Conservation (phyloP, 2,113 vertebrate species). For the Equus przewalskii region DNA sequence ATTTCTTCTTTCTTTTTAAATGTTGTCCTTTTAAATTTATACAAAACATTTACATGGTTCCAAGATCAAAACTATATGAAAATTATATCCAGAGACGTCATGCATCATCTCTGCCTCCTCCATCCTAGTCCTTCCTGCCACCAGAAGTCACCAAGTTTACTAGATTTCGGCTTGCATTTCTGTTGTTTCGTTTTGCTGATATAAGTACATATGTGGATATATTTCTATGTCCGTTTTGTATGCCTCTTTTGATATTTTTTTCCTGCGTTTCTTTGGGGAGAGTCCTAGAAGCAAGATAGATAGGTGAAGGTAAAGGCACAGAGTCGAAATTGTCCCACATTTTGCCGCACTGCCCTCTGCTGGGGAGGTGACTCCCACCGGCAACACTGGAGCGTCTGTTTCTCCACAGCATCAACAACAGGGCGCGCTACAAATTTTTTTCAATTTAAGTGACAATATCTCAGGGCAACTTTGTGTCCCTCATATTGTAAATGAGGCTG, state of each 20-base stretch:
- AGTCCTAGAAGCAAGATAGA: no score
- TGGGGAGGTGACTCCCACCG: no score
- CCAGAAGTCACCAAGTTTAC: no score
- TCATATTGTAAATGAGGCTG: neutral
- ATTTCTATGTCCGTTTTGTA: fast-evolving
- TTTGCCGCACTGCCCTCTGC: fast-evolving
- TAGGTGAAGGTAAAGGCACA: fast-evolving
- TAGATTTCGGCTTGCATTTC: neutral
- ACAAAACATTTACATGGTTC: neutral
- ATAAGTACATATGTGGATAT: fast-evolving
- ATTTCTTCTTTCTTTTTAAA: neutral
- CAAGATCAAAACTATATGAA: neutral
- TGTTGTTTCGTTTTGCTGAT: no score
- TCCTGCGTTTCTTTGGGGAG: neutral
- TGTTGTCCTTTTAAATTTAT: neutral
- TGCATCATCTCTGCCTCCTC: no score
- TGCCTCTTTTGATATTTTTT: neutral
- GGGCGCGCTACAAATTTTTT: neutral
- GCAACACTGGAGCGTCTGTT: fast-evolving
- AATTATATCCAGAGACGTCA: neutral
- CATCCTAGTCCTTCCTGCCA: fast-evolving
- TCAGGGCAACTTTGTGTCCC: neutral
- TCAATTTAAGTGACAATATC: neutral
- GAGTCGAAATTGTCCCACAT: neutral
- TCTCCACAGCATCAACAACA: neutral